Evolutionary conservation across 2,113 vertebrate species (phyloP), one percentile per base, ranked within the genome.

Genomic region (Elephantulus edwardii): DNA sequence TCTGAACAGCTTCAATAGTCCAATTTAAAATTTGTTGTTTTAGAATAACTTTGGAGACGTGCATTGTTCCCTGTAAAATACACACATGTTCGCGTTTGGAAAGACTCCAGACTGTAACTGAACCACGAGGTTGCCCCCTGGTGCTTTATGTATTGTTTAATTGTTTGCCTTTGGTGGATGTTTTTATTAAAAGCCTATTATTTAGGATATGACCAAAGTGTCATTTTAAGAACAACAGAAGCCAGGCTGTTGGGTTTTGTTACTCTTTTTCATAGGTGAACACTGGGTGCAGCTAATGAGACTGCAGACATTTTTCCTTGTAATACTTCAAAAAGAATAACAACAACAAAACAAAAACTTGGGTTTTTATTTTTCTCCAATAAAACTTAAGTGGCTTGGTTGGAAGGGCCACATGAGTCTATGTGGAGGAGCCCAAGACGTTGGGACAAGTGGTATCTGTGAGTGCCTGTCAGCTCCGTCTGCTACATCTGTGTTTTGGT

Each of bases 111-210:
- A 97, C 95, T 97, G 84, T 97, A 97, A 97, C 95, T 97, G 93
- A 97, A 96, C 96, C 96, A 95, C 92, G 93, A 96, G 96, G 96
- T 97, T 97, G 97, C 98, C 97, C 97, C 97, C 97, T 97, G 97
- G 97, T 97, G 98, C 97, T 98, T 98, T 98, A 97, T 97, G 96
- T 97, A 98, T 98, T 98, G 97, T 97, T 97, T 97, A 98, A 98
- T 98, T 98, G 97, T 98, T 97, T 97, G 97, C 96, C 96, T 97
- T 97, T 97, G 97, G 96, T 98, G 96, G 95, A 97, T 97, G 97
- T 96, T 98, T 98, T 97, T 97, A 98, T 97, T 97, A 97, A 97
- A 97, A 97, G 95, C 96, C 96, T 95, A 96, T 98, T 98, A 97
- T 97, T 97, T 97, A 97, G 96, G 97, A 97, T 96, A 97, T 96